phyloP scores from a whole-genome alignment of 2,888 invertebrate species.

The Catocala sponsa region DNA sequence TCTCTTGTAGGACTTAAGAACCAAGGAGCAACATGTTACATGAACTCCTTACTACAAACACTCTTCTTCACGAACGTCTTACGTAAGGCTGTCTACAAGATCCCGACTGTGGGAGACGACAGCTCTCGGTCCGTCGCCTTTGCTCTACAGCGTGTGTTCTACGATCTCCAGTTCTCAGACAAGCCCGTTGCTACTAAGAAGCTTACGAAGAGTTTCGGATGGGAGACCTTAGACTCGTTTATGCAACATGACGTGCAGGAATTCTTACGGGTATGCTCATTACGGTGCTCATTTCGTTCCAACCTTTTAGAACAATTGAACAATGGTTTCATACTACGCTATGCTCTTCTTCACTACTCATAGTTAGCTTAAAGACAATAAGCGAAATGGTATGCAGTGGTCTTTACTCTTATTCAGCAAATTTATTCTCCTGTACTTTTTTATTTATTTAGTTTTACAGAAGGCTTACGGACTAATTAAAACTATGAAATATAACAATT shows the following conservation, averaged over 20 bases:
- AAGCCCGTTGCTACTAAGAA: constrained; percentile 99
- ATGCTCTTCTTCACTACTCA: too few species aligned
- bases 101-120: constrained; percentile 99
- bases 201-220: constrained; percentile 99
- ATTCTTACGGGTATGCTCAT: constrained; percentile 91
- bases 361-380: too few species aligned
- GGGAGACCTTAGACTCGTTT: constrained; percentile 99
- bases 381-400: too few species aligned
- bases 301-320: too few species aligned
- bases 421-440: too few species aligned
- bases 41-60: constrained; percentile 99
- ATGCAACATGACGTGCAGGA: constrained; percentile 99
- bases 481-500: too few species aligned
- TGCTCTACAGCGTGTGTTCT: constrained; percentile 98
- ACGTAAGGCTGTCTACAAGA: constrained; percentile 98
- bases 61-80: constrained; percentile 98
- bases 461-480: too few species aligned
- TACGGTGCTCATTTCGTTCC: background rate
- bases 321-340: too few species aligned
- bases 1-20: constrained; percentile 95
- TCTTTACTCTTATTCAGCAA: too few species aligned
- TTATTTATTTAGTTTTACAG: too few species aligned
- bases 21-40: constrained; percentile 99
- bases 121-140: constrained; percentile 95
- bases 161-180: constrained; percentile 98